Percentiles rank a stretch among this genome's conserved stretches.
phyloP scores from a whole-genome alignment of 2,888 invertebrate species.

The Calephelis perditalis region DNA sequence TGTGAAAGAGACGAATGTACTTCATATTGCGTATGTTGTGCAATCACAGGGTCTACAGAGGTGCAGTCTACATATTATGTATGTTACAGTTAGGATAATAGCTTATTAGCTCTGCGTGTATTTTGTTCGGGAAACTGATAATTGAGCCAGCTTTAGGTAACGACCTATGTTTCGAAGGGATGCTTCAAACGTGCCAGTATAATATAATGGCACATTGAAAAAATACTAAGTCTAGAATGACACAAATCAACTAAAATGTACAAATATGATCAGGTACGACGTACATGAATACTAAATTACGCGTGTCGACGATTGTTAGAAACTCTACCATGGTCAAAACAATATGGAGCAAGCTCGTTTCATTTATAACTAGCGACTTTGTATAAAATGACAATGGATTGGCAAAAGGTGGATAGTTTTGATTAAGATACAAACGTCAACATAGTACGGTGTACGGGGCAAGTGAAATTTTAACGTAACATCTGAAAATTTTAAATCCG shows the following conservation, averaged over 20 bases:
- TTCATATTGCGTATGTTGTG: too few species aligned
- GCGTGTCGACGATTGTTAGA: conserved; percentile 54
- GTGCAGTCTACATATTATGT: too few species aligned
- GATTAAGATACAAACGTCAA: not conserved
- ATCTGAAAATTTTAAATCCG: not conserved
- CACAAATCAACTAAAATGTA: conserved; percentile 57
- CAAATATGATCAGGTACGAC: conserved; percentile 65
- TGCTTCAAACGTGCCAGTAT: not conserved
- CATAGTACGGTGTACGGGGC: not conserved
- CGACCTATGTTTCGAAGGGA: not conserved
- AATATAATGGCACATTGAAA: conserved; percentile 34
- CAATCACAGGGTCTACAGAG: too few species aligned
- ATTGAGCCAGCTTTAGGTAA: too few species aligned
- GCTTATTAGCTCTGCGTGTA: too few species aligned
- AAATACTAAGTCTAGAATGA: conserved; percentile 23
- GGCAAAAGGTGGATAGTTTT: not conserved
- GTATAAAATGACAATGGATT: conserved; percentile 2
- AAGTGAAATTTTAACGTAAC: conserved; percentile 2
- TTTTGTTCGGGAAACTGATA: too few species aligned
- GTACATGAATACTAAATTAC: conserved; percentile 50
- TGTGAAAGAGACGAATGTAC: too few species aligned
- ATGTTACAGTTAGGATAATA: too few species aligned
- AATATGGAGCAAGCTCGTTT: conserved; percentile 24
- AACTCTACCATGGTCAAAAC: conserved; percentile 23
- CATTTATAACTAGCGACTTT: conserved; percentile 10